These are phyloP conservation scores for Erythrocebus patas DNA, from an alignment of 2,113 vertebrate genomes.

Conservation along the genomic window DNA sequence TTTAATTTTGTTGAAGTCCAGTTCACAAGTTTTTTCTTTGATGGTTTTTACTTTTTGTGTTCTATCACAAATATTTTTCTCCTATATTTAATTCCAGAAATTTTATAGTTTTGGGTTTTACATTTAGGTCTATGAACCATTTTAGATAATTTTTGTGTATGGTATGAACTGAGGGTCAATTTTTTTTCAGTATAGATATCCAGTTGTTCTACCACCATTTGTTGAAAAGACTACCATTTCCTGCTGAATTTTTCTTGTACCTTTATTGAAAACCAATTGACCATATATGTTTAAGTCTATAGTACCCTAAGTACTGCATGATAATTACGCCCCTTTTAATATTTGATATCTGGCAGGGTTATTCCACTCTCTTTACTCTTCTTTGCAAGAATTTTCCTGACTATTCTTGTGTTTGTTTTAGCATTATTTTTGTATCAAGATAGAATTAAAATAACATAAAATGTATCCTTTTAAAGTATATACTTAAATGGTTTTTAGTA, in stretches of 20 bases:
- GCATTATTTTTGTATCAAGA: neutral
- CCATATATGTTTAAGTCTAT: neutral
- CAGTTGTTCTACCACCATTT: neutral
- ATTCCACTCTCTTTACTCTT: neutral
- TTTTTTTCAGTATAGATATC: neutral
- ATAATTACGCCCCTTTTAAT: neutral
- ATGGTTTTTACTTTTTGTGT: neutral
- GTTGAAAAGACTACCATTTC: neutral
- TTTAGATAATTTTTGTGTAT: neutral
- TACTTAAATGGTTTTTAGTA: neutral
- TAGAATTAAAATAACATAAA: neutral
- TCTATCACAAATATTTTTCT: neutral
- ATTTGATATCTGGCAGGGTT: neutral
- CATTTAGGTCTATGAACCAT: neutral
- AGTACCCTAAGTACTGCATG: fast-evolving
- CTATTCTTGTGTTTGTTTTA: neutral
- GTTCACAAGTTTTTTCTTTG: neutral
- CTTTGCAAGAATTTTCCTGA: neutral
- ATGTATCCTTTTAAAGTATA: neutral
- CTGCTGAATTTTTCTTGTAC: neutral
- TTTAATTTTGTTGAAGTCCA: neutral
- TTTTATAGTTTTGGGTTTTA: neutral
- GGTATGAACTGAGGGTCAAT: neutral
- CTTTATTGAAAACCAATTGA: neutral
- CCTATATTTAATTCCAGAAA: neutral